phyloP scores from a whole-genome alignment of 2,797 vertebrate species.

The Sebastes hubbsi region DNA sequence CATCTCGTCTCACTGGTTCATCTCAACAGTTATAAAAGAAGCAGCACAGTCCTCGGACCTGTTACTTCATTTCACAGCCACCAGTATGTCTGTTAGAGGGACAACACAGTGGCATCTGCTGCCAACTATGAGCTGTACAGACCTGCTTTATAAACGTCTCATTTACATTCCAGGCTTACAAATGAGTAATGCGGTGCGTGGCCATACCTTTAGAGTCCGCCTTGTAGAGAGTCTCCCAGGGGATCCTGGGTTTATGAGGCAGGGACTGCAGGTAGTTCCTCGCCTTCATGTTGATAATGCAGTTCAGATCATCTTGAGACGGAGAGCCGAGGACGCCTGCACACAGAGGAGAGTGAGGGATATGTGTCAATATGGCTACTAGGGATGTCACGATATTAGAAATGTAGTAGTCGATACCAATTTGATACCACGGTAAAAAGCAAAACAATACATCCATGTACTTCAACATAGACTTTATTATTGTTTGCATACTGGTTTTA shows the following conservation, averaged over 20 bases:
- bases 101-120: background rate
- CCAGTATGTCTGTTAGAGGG: background rate
- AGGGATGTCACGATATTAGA: too few relatives aligned
- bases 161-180: background rate
- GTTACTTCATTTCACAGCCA: background rate
- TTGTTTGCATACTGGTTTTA: too few relatives aligned
- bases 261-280: conserved; percentile 92
- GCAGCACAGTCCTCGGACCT: background rate
- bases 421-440: too few relatives aligned
- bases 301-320: conserved; percentile 87
- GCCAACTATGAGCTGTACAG: background rate
- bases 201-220: conserved; percentile 86
- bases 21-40: background rate
- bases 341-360: background rate
- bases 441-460: too few relatives aligned
- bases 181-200: background rate
- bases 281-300: conserved; percentile 93
- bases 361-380: background rate
- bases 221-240: conserved; percentile 87
- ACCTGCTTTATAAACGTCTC: background rate
- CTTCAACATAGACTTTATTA: too few relatives aligned
- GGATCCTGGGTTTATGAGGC: conserved; percentile 86
- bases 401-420: too few relatives aligned
- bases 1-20: too few relatives aligned
- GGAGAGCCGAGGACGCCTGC: conserved; percentile 91